A percentile compares a stretch with the other conserved stretches of the same genome.
Evolutionary conservation across 2,888 invertebrate species (phyloP).

Genomic region (Megaustenia siamemsis): DNA sequence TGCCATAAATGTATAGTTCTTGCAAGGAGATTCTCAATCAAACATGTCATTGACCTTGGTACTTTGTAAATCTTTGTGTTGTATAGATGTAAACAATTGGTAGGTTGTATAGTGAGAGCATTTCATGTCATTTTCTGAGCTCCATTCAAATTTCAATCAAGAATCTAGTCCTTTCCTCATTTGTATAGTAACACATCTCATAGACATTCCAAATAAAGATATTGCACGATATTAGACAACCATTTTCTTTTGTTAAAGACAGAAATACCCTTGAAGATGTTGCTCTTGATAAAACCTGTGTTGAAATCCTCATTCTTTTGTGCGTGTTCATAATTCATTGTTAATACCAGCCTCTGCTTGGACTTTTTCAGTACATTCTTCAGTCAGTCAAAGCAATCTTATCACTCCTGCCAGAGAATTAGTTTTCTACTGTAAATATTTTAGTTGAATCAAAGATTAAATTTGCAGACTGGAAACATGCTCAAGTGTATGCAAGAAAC

Average conservation of each 20-base stretch:
- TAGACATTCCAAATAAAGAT: conserved; percentile 12
- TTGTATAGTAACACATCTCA: not conserved
- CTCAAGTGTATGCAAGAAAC: not conserved
- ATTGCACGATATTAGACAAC: not conserved
- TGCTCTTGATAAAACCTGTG: not conserved
- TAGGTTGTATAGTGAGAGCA: not conserved
- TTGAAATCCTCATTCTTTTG: conserved; percentile 1
- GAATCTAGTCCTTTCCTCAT: not conserved
- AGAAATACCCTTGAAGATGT: not conserved
- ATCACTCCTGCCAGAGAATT: not conserved
- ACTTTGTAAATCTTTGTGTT: too few relatives aligned
- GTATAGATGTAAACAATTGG: not conserved
- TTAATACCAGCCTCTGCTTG: not conserved
- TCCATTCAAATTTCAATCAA: not conserved
- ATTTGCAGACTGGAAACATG: not conserved
- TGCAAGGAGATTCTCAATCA: not conserved
- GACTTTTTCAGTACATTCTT: too few relatives aligned
- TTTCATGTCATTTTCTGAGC: not conserved
- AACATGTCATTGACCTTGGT: not conserved
- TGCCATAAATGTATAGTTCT: not conserved
- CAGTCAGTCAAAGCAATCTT: not conserved
- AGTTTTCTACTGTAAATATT: conserved; percentile 7
- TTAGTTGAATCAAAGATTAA: conserved; percentile 8
- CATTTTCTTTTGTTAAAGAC: not conserved
- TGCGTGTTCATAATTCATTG: not conserved